A percentile compares a stretch with the other conserved stretches of the same genome.
Conservation (phyloP, 2,113 vertebrate species). For the Oxyruncus cristatus region DNA sequence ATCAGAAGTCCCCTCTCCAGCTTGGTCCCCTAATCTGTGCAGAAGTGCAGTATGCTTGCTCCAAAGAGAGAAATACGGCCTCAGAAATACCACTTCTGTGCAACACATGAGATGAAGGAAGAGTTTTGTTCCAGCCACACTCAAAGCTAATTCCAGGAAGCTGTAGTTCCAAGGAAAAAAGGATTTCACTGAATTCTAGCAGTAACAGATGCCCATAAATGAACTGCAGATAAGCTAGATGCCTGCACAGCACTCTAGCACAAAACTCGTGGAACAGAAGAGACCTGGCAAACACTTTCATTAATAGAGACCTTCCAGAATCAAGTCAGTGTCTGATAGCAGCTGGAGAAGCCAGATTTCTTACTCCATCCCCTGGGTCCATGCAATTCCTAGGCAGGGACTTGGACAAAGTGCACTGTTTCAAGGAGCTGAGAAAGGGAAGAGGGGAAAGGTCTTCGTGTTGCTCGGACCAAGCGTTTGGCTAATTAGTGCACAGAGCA, state of each 20-base stretch:
- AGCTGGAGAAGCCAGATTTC: not conserved
- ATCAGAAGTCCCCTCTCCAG: not conserved
- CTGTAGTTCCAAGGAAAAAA: not conserved
- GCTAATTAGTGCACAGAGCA: not conserved
- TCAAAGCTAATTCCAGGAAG: not conserved
- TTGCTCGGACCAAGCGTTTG: not conserved
- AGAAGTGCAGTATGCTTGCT: not conserved
- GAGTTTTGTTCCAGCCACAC: not conserved
- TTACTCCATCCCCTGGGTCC: not conserved
- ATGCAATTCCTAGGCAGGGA: not conserved
- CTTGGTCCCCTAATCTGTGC: not conserved
- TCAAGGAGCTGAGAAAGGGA: not conserved
- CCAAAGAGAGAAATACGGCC: not conserved
- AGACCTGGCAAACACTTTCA: not conserved
- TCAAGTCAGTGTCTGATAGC: not conserved
- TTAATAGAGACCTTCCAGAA: not conserved
- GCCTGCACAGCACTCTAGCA: not conserved
- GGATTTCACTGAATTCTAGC: not conserved
- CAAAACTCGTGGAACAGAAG: not conserved
- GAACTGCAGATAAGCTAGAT: not conserved
- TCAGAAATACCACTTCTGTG: not conserved
- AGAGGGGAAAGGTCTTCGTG: not conserved
- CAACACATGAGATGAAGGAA: not conserved
- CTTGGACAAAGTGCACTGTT: not conserved
- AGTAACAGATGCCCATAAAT: not conserved